These are phyloP conservation scores for Yoshiicerus persimilis DNA, from an alignment of 1,140 invertebrate genomes.

Conservation along the genomic window DNA sequence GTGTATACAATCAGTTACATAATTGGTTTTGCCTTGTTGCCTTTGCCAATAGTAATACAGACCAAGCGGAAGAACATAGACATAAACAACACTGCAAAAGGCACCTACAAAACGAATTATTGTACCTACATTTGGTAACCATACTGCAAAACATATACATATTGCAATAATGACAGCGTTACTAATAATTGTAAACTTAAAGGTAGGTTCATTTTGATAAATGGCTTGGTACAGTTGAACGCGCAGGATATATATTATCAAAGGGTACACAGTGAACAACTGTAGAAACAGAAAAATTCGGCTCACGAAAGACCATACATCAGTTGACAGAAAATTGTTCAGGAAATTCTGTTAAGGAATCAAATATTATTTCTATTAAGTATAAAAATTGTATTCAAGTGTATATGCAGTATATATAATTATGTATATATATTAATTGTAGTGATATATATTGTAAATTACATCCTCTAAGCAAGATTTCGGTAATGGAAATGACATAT, in stretches of 20 bases:
- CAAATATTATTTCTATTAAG: no score
- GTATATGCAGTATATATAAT: no score
- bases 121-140: conserved; percentile 80
- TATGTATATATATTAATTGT: no score
- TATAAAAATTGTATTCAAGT: no score
- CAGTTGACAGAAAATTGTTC: conserved; percentile 81
- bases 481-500: conserved; percentile 75
- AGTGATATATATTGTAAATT: conserved; percentile 59
- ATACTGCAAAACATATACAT: conserved; percentile 80
- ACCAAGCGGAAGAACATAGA: conserved; percentile 78
- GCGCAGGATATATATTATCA: conserved; percentile 80
- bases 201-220: conserved; percentile 40
- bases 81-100: conserved; percentile 78
- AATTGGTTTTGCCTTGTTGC: no score
- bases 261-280: conserved; percentile 82
- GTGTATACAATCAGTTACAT: no score
- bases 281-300: conserved; percentile 84
- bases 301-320: conserved; percentile 75
- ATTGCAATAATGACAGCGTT: conserved; percentile 58
- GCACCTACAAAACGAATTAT: conserved; percentile 87
- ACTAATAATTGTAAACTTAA: conserved; percentile 55
- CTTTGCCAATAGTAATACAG: conserved; percentile 72
- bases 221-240: conserved; percentile 67
- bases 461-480: conserved; percentile 90
- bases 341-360: conserved; percentile 92